Conservation (phyloP, 2,113 vertebrate genomes). For the Phalacrocorax aristotelis region DNA sequence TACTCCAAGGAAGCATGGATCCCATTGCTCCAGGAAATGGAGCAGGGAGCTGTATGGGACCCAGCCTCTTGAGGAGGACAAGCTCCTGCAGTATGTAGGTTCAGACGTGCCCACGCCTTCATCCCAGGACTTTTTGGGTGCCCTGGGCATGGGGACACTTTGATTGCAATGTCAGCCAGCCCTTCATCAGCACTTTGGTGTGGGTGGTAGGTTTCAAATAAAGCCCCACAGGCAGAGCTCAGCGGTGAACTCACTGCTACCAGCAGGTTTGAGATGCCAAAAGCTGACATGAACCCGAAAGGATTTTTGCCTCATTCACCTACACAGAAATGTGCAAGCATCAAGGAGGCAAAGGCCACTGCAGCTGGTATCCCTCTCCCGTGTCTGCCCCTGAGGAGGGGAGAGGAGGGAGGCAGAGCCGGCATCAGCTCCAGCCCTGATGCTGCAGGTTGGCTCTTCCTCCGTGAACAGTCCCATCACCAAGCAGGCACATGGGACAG, state of each 20-base stretch:
- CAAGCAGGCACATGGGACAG: fast-evolving
- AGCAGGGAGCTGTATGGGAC: neutral
- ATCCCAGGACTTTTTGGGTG: neutral
- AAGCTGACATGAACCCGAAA: neutral
- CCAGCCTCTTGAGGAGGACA: neutral
- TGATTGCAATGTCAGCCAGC: neutral
- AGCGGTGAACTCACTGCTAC: fast-evolving
- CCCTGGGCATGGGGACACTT: neutral
- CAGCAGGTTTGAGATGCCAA: neutral
- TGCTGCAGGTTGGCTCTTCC: neutral
- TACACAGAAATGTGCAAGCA: fast-evolving
- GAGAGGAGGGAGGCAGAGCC: neutral
- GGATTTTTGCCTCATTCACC: neutral
- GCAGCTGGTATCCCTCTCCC: neutral
- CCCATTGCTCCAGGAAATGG: neutral
- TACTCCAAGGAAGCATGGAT: fast-evolving
- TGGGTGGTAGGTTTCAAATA: neutral
- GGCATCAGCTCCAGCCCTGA: neutral
- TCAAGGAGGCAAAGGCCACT: neutral
- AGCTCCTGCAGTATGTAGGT: neutral
- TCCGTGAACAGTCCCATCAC: fast-evolving
- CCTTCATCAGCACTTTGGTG: neutral
- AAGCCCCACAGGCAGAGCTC: neutral
- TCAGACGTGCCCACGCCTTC: neutral
- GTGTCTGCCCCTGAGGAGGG: neutral